These are phyloP conservation scores for Solenopsis invicta DNA, from an alignment of 1,140 invertebrate species.

Conservation along the genomic window DNA sequence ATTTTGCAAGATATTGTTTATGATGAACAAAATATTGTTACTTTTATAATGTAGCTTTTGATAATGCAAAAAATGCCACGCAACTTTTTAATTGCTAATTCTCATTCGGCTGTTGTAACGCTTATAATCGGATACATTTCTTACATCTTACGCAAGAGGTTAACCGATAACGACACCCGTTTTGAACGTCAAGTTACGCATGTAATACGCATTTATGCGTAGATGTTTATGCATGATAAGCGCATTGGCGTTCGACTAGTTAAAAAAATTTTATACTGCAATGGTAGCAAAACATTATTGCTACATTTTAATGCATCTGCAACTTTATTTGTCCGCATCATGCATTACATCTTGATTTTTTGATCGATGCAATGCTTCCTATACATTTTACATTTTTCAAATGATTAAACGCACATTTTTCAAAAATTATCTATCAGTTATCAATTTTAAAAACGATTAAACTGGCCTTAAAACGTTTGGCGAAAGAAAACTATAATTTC, in stretches of 20 bases:
- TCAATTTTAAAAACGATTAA: background rate
- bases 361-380: background rate
- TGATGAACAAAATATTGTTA: background rate
- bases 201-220: slow-evolving; percentile 62
- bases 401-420: background rate
- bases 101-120: background rate
- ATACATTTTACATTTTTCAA: background rate
- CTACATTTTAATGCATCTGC: background rate
- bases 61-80: background rate
- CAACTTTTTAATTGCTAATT: slow-evolving; percentile 39
- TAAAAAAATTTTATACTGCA: slow-evolving; percentile 54
- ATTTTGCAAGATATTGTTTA: background rate
- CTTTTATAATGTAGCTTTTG: background rate
- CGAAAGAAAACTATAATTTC: background rate
- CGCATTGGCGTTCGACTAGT: background rate
- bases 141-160: slow-evolving; percentile 66
- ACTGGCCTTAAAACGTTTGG: background rate
- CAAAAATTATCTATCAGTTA: background rate
- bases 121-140: slow-evolving; percentile 59
- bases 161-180: slow-evolving; percentile 66
- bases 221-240: slow-evolving; percentile 53
- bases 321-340: background rate
- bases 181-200: slow-evolving; percentile 57
- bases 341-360: background rate
- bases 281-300: slow-evolving; percentile 12